Conservation (phyloP, 2,113 vertebrate genomes). For the Protomyctophum bolini region DNA sequence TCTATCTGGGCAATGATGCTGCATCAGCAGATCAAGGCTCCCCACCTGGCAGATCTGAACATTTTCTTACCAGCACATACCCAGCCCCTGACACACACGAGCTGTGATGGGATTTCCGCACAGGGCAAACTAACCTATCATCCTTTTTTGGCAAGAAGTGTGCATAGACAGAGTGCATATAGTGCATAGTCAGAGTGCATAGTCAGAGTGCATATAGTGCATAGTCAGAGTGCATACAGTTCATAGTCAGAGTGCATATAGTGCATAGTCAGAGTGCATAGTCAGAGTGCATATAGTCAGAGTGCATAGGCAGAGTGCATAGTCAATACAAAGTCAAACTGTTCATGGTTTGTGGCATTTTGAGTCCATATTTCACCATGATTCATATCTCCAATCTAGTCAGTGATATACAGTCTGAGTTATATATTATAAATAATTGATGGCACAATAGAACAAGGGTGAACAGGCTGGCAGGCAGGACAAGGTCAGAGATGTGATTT, state of each 20-base stretch:
- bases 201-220: no score
- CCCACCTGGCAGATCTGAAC: slow-evolving; percentile 45
- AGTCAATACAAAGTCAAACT: no score
- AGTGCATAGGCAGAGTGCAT: no score
- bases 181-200: no score
- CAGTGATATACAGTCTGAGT: slow-evolving; percentile 26
- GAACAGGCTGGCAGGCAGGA: slow-evolving; percentile 7
- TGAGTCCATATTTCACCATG: no score
- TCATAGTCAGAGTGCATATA: no score
- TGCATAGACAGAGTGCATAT: no score
- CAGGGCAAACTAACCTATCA: slow-evolving; percentile 24
- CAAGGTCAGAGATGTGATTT: slow-evolving; percentile 61
- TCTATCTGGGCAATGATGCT: slow-evolving; percentile 31
- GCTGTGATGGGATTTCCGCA: slow-evolving; percentile 47
- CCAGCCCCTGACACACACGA: slow-evolving; percentile 41
- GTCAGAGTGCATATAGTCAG: no score
- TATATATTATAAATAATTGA: slow-evolving; percentile 39
- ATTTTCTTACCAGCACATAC: slow-evolving; percentile 1
- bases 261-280: no score
- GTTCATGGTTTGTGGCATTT: no score
- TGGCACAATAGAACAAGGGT: slow-evolving; percentile 40
- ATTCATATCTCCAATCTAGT: neutral
- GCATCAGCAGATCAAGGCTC: slow-evolving; percentile 53
- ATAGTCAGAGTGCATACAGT: no score
- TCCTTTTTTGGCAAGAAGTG: slow-evolving; percentile 30